These are phyloP conservation scores for Gadus macrocephalus DNA, from an alignment of 2,113 vertebrate species.

Conservation along the genomic window DNA sequence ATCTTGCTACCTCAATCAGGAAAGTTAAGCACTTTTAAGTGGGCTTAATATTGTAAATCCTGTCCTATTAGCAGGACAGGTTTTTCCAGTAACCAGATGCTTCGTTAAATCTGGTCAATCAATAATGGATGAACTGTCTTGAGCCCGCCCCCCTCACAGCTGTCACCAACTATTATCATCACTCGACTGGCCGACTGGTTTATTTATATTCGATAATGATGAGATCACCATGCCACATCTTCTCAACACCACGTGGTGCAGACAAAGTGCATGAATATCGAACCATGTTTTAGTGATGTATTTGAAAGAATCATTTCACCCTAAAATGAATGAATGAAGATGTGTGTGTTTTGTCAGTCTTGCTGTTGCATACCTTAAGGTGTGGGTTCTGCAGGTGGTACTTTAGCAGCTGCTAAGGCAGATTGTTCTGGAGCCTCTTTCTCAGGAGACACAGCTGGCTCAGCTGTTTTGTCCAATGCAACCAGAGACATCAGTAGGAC, in stretches of 20 bases:
- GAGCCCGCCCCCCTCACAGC: not conserved
- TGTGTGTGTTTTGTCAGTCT: too few species aligned
- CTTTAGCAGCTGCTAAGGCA: conserved; percentile 16
- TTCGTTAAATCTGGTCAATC: conserved; percentile 13
- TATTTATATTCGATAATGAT: not conserved
- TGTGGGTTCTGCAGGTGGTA: conserved; percentile 20
- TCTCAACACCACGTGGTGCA: too few species aligned
- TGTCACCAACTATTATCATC: not conserved
- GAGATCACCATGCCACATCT: too few species aligned
- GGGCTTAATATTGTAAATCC: not conserved
- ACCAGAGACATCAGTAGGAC: conserved; percentile 25
- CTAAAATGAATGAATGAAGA: too few species aligned
- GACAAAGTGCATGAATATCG: too few species aligned
- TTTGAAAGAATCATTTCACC: too few species aligned
- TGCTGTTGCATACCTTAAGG: conserved; percentile 37
- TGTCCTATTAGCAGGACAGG: conserved; percentile 8
- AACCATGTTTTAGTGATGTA: not conserved
- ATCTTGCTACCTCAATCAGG: too few species aligned
- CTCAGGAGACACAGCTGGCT: conserved; percentile 7
- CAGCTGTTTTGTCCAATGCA: conserved; percentile 6
- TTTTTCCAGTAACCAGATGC: conserved; percentile 14
- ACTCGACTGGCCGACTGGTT: not conserved
- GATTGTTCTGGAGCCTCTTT: not conserved
- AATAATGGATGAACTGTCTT: conserved; percentile 2
- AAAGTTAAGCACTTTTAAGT: too few species aligned